phyloP scores from a whole-genome alignment of 1,140 invertebrate genomes.

The Pseudomyrmex gracilis region DNA sequence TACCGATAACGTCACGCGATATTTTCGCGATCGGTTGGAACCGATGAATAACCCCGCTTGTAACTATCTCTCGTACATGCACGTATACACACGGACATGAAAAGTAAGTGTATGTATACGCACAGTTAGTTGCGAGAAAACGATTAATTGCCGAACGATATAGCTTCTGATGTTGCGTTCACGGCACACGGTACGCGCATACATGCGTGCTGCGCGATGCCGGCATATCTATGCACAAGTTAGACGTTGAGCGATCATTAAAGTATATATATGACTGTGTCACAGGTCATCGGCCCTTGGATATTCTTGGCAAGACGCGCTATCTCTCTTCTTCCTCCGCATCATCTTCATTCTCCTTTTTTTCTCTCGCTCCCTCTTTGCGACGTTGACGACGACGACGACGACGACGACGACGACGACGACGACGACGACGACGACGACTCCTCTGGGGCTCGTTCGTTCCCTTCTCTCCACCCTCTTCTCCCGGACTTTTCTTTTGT shows the following conservation, averaged over 20 bases:
- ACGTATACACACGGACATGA: not conserved
- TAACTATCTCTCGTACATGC: slow-evolving; percentile 18
- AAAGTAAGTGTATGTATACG: not conserved
- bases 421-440: slow-evolving; percentile 22
- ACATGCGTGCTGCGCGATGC: slow-evolving; percentile 1
- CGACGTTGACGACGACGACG: slow-evolving; percentile 34
- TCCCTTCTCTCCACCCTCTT: slow-evolving; percentile 4
- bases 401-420: slow-evolving; percentile 31
- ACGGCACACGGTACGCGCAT: not conserved
- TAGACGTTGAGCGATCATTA: slow-evolving; percentile 64
- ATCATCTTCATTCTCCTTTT: slow-evolving; percentile 47
- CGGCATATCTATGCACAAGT: slow-evolving; percentile 54
- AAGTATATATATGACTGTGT: slow-evolving; percentile 68
- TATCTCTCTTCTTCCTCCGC: slow-evolving; percentile 54
- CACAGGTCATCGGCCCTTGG: slow-evolving; percentile 70
- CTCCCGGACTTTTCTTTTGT: slow-evolving; percentile 51
- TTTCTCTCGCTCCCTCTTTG: slow-evolving; percentile 35
- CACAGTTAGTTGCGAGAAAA: slow-evolving; percentile 9
- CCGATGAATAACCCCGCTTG: not conserved
- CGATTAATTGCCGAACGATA: slow-evolving; percentile 47
- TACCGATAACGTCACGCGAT: not conserved
- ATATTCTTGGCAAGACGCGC: slow-evolving; percentile 68
- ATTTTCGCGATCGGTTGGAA: not conserved
- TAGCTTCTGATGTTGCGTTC: slow-evolving; percentile 20
- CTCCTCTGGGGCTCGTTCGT: slow-evolving; percentile 39